Evolutionary conservation across 2,113 vertebrate species (phyloP), one percentile per base, ranked within the genome.

Genomic region (Centrocercus urophasianus): DNA sequence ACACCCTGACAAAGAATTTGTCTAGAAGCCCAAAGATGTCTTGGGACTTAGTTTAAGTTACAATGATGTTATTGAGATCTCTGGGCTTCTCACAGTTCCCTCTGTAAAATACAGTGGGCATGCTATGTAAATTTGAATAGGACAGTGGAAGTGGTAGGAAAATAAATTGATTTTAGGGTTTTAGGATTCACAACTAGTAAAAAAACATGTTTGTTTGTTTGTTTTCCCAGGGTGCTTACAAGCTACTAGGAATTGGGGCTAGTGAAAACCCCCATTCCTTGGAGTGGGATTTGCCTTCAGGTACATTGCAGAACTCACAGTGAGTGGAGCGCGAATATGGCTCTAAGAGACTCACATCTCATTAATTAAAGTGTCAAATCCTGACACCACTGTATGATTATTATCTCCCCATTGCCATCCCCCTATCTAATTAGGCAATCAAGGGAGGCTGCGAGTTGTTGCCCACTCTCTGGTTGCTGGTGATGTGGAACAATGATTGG

Each of bases 391-490:
- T 60, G 12, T 76, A 30, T 1, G 3, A 13, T 83, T 80, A 13
- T 48, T 74, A 25, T 40, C 32, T 84, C 79, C 79, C 48, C 4
- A 1, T 72, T 96, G 77, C 43, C 87, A 69, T 25, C 32, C 47
- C 57, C 72, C 57, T 70, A 75, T 92, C 79, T 94, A 67, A 43
- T 38, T 56, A 36, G 38, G 16, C 74, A 22, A 19, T 72, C n/a
- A 93, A 92, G 22, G 45, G 77, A 59, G 27, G 6, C 1, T 12
- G 57, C 52, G 83, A 83, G 32, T 72, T 85, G 57, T 50, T 84
- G 67, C 65, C 75, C 38, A 24, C 59, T 95, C 89, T 86, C 89
- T 48, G 10, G 84, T 67, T 66, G 82, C 82, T 83, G 93, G n/a
- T 25, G 32, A 16, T 67, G 75, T 56, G 32, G 95, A 94, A n/a